Percentiles rank a stretch among this genome's conserved stretches.
Evolutionary conservation across 2,113 vertebrate species (phyloP).

Genomic region (Saccopteryx leptura): DNA sequence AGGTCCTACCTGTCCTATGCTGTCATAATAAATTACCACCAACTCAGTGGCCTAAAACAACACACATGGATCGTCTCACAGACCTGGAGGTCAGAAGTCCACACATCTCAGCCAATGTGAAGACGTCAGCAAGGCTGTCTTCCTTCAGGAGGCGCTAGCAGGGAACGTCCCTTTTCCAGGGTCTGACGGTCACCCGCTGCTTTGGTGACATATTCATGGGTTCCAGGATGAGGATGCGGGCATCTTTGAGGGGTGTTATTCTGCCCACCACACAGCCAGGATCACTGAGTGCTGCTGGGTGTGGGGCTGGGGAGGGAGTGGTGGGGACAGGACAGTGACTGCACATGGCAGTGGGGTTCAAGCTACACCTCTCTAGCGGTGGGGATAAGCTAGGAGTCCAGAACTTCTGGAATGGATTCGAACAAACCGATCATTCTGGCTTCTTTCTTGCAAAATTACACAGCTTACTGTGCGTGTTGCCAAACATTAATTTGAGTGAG

Average conservation of each 20-base stretch:
- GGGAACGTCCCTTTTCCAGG: neutral
- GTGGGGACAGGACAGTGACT: neutral
- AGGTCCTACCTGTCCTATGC: neutral
- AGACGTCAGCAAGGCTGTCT: neutral
- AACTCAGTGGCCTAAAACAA: neutral
- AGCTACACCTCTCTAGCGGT: neutral
- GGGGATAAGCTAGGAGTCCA: neutral
- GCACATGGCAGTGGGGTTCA: neutral
- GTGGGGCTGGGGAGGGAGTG: no score
- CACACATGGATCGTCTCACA: neutral
- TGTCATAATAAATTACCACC: neutral
- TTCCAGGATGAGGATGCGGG: neutral
- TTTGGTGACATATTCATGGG: neutral
- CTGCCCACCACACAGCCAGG: neutral
- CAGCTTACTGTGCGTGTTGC: neutral
- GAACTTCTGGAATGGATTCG: neutral
- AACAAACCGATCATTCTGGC: neutral
- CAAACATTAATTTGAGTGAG: neutral
- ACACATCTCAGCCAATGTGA: neutral
- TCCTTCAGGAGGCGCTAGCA: neutral
- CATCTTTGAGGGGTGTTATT: neutral
- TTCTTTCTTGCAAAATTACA: neutral
- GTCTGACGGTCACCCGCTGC: neutral
- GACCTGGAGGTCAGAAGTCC: neutral
- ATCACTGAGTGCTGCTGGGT: neutral